Evolutionary conservation across 2,113 vertebrate genomes (phyloP), one percentile per base, ranked within the genome.

Genomic region (Peromyscus polionotus): DNA sequence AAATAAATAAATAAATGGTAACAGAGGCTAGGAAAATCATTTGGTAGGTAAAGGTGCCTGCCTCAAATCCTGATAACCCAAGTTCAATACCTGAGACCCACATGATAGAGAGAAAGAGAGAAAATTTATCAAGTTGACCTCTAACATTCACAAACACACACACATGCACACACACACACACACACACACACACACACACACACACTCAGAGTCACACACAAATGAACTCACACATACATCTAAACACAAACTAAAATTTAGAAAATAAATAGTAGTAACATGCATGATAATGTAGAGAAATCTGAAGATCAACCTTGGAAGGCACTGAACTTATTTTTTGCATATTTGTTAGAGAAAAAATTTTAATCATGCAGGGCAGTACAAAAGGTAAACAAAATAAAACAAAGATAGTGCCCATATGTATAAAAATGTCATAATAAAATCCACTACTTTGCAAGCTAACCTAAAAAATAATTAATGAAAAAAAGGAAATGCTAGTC

Each of bases 251-350:
- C 31, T 36, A 22, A 67, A 51, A 68, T 24, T 67, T 68, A 16
- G 54, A 17, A 54, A 68, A 68, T 31, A 70, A 59, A 67, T 45
- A 42, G 10, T 2, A 84, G 65, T 80, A 73, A 13, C 28, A 54
- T n/a, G 19, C 3, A 7, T 84, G 67, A n/a, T 90, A 90, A 45
- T 75, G 39, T 42, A 26, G 33, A 70, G 26, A 70, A 94, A 72
- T 68, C n/a, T 67, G 14, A 92, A 79, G 36, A 48, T 76, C 54
- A 39, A 54, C 54, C 59, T 92, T 59, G 3, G 3, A 7, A 8
- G 22, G n/a, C 81, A 28, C 75, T 45, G 24, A 36, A 68, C 59
- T 93, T 48, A 91, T 91, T 88, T 88, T 88, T 79, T 51, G 79
- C 9, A n/a, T 8, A 33, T 4, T 76, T 65, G 36, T 90, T 36